Percentiles rank a stretch among this genome's conserved stretches.
Evolutionary conservation across 2,113 vertebrate genomes (phyloP).

Genomic region (Toxotes jaculatrix): DNA sequence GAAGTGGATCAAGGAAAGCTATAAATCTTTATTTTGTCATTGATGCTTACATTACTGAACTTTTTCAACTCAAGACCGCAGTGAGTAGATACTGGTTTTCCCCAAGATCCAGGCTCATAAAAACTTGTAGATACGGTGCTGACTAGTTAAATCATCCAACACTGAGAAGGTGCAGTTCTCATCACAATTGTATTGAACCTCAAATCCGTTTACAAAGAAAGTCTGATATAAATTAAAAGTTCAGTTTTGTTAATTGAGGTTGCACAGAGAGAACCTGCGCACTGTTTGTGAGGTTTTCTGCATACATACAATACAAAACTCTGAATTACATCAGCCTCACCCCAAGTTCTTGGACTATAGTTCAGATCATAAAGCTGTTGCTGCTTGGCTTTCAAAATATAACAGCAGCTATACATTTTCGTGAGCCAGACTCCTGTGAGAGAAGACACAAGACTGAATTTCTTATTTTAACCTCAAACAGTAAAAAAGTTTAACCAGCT

Average conservation of each 20-base stretch:
- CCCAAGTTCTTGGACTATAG: background rate
- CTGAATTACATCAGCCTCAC: slow-evolving; percentile 37
- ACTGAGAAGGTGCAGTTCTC: background rate
- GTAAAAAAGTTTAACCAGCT: background rate
- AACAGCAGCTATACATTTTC: slow-evolving; percentile 35
- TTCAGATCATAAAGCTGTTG: slow-evolving; percentile 17
- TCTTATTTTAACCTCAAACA: slow-evolving; percentile 9
- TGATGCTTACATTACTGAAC: background rate
- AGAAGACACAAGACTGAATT: slow-evolving; percentile 13
- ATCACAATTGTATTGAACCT: background rate
- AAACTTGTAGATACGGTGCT: background rate
- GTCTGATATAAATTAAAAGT: background rate
- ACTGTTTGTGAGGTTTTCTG: slow-evolving; percentile 15
- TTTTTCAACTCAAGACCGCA: slow-evolving; percentile 21
- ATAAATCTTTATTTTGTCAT: slow-evolving; percentile 47
- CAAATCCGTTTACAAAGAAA: background rate
- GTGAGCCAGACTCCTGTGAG: slow-evolving; percentile 26
- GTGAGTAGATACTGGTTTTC: background rate
- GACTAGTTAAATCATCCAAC: slow-evolving; percentile 15
- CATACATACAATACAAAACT: slow-evolving; percentile 25
- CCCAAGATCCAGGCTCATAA: slow-evolving; percentile 7
- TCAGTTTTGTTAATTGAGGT: slow-evolving; percentile 7
- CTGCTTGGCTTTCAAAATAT: slow-evolving; percentile 8
- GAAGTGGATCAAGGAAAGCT: slow-evolving; percentile 34
- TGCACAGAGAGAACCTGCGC: slow-evolving; percentile 1